Evolutionary conservation across 2,113 vertebrate species (phyloP).

Genomic region (Oryzias woworae): DNA sequence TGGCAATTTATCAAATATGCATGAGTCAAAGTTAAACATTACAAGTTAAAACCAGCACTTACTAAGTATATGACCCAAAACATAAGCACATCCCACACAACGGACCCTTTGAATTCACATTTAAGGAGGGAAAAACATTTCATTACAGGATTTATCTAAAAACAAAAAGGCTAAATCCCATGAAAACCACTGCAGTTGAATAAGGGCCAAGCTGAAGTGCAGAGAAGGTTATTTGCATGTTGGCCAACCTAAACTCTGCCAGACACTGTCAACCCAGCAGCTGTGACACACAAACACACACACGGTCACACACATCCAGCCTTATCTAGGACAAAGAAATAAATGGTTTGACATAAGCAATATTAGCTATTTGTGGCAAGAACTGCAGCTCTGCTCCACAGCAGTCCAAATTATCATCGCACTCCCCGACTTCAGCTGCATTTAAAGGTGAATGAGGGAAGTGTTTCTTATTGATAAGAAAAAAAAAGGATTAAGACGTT

Average conservation of each 20-base stretch:
- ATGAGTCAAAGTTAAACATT: slow-evolving; percentile 22
- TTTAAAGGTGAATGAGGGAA: slow-evolving; percentile 25
- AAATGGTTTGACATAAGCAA: slow-evolving; percentile 11
- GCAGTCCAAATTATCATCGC: slow-evolving; percentile 31
- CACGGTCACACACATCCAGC: neutral
- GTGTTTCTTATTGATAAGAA: slow-evolving; percentile 25
- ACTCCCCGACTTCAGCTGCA: slow-evolving; percentile 29
- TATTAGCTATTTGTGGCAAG: slow-evolving; percentile 27
- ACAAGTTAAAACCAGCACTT: neutral
- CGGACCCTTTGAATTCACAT: slow-evolving; percentile 7
- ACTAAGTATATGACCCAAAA: neutral
- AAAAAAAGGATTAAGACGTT: neutral
- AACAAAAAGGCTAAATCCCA: slow-evolving; percentile 25
- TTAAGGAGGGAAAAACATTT: slow-evolving; percentile 4
- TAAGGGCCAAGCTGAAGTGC: slow-evolving; percentile 29
- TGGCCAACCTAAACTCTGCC: slow-evolving; percentile 33
- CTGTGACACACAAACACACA: slow-evolving; percentile 1
- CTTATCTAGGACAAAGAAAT: slow-evolving; percentile 6
- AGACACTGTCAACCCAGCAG: slow-evolving; percentile 17
- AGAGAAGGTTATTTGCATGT: slow-evolving; percentile 22
- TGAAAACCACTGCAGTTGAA: slow-evolving; percentile 34
- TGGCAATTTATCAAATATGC: slow-evolving; percentile 37
- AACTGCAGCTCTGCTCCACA: slow-evolving; percentile 22
- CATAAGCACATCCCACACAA: neutral
- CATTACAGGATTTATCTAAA: slow-evolving; percentile 10